These are phyloP conservation scores for Ancistrus triradiatus DNA, from an alignment of 2,113 vertebrate genomes.

Conservation along the genomic window DNA sequence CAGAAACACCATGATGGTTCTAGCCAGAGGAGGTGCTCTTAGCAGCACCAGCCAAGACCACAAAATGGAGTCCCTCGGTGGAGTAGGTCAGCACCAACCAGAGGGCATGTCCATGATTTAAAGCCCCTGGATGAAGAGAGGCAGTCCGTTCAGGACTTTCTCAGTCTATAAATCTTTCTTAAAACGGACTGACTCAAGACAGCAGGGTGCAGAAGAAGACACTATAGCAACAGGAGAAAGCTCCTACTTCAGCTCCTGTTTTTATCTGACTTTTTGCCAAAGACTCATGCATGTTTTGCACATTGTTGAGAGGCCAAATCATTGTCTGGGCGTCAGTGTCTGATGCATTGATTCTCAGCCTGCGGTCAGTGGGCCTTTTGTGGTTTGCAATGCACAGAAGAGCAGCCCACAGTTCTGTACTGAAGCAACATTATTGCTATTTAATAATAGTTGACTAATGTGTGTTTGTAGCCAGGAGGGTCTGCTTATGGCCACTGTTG, in stretches of 20 bases:
- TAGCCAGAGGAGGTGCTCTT: slow-evolving; percentile 52
- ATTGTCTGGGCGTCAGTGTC: no score
- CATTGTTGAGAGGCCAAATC: slow-evolving; percentile 52
- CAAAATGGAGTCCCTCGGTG: slow-evolving; percentile 59
- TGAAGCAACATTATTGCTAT: no score
- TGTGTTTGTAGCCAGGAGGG: background rate
- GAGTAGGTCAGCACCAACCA: slow-evolving; percentile 44
- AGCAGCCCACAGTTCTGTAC: no score
- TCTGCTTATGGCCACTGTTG: background rate
- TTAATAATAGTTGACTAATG: no score
- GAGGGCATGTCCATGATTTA: slow-evolving; percentile 68
- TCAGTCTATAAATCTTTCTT: background rate
- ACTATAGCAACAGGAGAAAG: slow-evolving; percentile 6
- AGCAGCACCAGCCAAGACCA: slow-evolving; percentile 55
- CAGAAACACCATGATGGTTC: slow-evolving; percentile 78
- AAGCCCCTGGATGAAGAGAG: slow-evolving; percentile 29
- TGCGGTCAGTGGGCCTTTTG: no score
- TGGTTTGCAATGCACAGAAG: no score
- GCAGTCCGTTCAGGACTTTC: slow-evolving; percentile 19
- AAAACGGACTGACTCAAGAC: background rate
- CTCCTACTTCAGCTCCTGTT: slow-evolving; percentile 17
- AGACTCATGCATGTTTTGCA: slow-evolving; percentile 64
- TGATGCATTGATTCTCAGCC: no score
- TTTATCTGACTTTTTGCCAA: slow-evolving; percentile 36
- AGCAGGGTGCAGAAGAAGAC: slow-evolving; percentile 1